These are phyloP conservation scores for Helobdella robusta DNA, from an alignment of 2,888 invertebrate species.

Conservation along the genomic window DNA sequence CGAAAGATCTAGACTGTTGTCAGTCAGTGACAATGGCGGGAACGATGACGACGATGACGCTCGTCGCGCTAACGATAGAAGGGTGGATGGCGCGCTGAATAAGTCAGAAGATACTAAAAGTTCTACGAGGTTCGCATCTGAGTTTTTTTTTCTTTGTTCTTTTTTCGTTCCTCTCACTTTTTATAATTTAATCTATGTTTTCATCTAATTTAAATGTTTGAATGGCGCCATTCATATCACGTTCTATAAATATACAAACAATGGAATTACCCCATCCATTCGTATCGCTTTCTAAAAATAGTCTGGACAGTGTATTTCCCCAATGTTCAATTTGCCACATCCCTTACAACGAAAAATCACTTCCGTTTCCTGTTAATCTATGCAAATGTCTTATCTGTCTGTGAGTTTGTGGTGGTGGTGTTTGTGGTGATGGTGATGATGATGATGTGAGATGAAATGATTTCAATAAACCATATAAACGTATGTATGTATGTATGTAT, in stretches of 20 bases:
- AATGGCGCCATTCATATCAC: no score
- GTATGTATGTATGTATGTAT: no score
- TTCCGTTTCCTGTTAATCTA: slow-evolving; percentile 66
- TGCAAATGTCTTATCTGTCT: slow-evolving; percentile 65
- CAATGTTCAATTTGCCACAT: slow-evolving; percentile 65
- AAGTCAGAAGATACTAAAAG: background rate
- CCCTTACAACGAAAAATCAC: slow-evolving; percentile 66
- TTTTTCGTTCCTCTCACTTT: no score
- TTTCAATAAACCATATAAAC: no score
- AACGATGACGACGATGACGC: background rate
- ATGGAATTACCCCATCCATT: no score
- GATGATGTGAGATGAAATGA: no score
- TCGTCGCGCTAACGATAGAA: background rate
- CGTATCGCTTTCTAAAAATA: no score
- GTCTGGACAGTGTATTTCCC: slow-evolving; percentile 14
- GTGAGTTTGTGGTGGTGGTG: slow-evolving; percentile 48
- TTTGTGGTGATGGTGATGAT: background rate
- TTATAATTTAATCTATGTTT: no score
- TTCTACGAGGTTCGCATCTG: no score
- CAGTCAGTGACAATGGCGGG: background rate
- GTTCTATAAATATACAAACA: no score
- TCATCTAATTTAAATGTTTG: no score
- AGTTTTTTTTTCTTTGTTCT: no score
- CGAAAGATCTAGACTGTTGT: background rate
- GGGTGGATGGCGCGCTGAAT: background rate